Percentiles rank a stretch among this genome's conserved stretches.
phyloP scores from a whole-genome alignment of 1,140 invertebrate species.

The Temnothorax longispinosus region DNA sequence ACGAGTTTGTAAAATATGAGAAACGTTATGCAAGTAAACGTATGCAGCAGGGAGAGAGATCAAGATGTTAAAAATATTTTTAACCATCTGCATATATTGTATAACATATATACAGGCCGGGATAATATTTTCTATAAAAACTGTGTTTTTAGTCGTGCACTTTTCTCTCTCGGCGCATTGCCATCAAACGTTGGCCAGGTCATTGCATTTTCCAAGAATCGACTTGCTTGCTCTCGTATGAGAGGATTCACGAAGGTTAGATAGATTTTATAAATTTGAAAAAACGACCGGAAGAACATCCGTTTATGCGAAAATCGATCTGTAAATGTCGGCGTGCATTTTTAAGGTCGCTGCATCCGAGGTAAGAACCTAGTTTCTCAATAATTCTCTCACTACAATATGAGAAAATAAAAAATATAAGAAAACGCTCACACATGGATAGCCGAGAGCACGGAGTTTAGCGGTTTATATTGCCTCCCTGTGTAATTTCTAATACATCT shows the following conservation, averaged over 20 bases:
- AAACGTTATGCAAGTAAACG: neutral
- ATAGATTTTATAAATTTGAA: neutral
- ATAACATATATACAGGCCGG: too few relatives aligned
- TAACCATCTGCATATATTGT: too few relatives aligned
- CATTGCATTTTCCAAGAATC: neutral
- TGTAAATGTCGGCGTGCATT: neutral
- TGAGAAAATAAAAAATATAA: neutral
- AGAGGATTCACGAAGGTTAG: neutral
- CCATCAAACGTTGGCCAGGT: neutral
- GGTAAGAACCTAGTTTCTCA: neutral
- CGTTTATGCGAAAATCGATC: constrained; percentile 20
- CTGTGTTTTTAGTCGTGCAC: neutral
- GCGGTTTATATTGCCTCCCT: neutral
- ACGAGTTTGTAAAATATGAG: neutral
- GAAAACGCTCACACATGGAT: neutral
- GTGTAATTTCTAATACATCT: neutral
- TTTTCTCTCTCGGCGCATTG: neutral
- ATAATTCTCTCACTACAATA: neutral
- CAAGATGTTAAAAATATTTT: neutral
- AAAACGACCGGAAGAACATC: neutral
- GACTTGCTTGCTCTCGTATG: neutral
- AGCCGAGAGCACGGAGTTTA: neutral
- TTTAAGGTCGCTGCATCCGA: neutral
- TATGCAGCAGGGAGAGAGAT: neutral
- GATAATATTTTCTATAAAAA: neutral